A percentile compares a stretch with the other conserved stretches of the same genome.
phyloP scores from a whole-genome alignment of 2,797 vertebrate species.

The Botia kubotai region DNA sequence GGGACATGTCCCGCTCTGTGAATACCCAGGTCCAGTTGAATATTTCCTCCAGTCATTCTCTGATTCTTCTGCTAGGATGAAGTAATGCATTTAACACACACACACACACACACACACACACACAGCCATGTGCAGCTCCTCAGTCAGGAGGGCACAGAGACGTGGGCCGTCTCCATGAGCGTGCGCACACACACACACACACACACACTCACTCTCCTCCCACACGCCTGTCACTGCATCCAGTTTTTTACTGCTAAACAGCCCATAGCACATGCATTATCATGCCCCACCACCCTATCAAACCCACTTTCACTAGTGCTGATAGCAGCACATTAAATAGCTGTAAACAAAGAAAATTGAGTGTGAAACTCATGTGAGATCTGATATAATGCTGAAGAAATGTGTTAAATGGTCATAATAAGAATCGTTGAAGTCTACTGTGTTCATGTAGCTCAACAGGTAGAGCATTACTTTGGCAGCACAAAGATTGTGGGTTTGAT shows the following conservation, averaged over 20 bases:
- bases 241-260: conserved; percentile 44
- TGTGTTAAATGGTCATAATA: background rate
- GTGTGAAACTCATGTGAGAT: background rate
- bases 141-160: conserved; percentile 30
- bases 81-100: conserved; percentile 31
- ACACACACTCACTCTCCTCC: conserved; percentile 36
- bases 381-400: background rate
- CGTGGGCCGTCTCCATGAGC: conserved; percentile 18
- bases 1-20: background rate
- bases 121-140: conserved; percentile 35
- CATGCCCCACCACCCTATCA: background rate
- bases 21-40: background rate
- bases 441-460: too few species aligned
- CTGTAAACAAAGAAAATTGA: conserved; percentile 24
- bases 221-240: conserved; percentile 46
- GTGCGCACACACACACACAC: conserved; percentile 3
- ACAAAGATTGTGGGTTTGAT: too few species aligned
- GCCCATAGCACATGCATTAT: conserved; percentile 34
- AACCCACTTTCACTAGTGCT: conserved; percentile 12
- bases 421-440: background rate
- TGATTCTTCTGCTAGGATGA: conserved; percentile 4
- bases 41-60: background rate
- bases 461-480: too few species aligned
- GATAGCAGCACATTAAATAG: conserved; percentile 22
- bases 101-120: conserved; percentile 26